phyloP scores from a whole-genome alignment of 2,113 vertebrate genomes.

The Toxostoma redivivum region DNA sequence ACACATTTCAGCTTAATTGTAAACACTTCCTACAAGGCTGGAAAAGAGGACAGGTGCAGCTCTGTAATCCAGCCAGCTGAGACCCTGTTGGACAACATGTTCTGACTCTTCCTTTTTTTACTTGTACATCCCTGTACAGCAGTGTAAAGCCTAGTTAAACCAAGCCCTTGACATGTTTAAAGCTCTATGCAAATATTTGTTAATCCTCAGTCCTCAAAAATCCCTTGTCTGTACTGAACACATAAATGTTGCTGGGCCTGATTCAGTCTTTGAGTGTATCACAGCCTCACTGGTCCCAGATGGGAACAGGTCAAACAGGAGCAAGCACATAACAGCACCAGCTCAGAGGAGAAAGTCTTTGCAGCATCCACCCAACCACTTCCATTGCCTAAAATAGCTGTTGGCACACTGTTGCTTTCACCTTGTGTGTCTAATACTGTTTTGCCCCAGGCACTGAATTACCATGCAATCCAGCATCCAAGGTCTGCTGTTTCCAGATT shows the following conservation, averaged over 20 bases:
- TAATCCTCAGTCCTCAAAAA: conserved; percentile 20
- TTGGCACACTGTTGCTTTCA: not conserved
- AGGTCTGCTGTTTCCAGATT: not conserved
- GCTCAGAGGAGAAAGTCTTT: not conserved
- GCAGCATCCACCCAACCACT: not conserved
- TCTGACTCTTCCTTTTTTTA: not conserved
- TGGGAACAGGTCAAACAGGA: not conserved
- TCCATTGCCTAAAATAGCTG: not conserved
- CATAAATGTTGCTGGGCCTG: not conserved
- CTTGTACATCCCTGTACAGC: not conserved
- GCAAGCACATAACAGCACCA: not conserved
- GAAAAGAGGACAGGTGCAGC: not conserved
- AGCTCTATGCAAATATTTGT: conserved; percentile 47
- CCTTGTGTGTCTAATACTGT: not conserved
- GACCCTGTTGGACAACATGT: not conserved
- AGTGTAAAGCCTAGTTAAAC: not conserved
- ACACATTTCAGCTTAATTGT: not conserved
- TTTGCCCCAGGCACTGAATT: not conserved
- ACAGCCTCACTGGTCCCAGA: not conserved
- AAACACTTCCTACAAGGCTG: not conserved
- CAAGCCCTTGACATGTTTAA: not conserved
- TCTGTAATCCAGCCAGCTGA: not conserved
- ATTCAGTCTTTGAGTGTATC: not conserved
- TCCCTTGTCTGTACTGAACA: not conserved
- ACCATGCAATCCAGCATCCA: not conserved